Evolutionary conservation across 2,797 vertebrate genomes (phyloP).

Genomic region (Crenichthys baileyi): DNA sequence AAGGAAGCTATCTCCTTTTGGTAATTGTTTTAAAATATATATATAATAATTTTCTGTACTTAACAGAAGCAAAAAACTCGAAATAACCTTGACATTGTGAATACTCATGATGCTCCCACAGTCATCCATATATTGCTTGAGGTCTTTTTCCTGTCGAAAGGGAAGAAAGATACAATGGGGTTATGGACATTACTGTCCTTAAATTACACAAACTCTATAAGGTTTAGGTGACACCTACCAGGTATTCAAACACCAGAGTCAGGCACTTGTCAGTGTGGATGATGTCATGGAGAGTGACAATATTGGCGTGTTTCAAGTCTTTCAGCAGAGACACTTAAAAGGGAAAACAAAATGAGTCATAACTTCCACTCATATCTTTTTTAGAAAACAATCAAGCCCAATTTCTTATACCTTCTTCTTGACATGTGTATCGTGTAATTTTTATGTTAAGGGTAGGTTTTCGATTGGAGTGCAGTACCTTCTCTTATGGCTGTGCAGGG

Average conservation of each 20-base stretch:
- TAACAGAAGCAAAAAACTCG: neutral
- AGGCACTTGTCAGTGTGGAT: constrained; percentile 88
- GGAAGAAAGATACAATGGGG: neutral
- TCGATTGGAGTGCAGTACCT: constrained; percentile 66
- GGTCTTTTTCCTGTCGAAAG: constrained; percentile 79
- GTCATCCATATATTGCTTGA: constrained; percentile 89
- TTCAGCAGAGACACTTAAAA: constrained; percentile 84
- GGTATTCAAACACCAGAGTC: constrained; percentile 87
- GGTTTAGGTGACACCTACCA: constrained; percentile 73
- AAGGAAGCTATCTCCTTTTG: neutral
- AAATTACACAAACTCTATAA: constrained; percentile 1
- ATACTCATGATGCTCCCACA: constrained; percentile 86
- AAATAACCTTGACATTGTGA: constrained; percentile 83
- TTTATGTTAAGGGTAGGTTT: neutral
- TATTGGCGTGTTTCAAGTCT: constrained; percentile 87
- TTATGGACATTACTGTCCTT: neutral
- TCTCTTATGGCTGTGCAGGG: constrained; percentile 86
- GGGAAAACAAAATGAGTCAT: constrained; percentile 46
- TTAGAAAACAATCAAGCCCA: neutral
- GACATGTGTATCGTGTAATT: constrained; percentile 1
- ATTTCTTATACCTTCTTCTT: neutral
- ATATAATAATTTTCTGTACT: neutral
- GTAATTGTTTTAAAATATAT: neutral
- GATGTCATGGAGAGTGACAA: constrained; percentile 87
- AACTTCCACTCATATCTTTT: constrained; percentile 9